phyloP scores from a whole-genome alignment of 1,140 invertebrate genomes.

The Lasioglossum albipes region DNA sequence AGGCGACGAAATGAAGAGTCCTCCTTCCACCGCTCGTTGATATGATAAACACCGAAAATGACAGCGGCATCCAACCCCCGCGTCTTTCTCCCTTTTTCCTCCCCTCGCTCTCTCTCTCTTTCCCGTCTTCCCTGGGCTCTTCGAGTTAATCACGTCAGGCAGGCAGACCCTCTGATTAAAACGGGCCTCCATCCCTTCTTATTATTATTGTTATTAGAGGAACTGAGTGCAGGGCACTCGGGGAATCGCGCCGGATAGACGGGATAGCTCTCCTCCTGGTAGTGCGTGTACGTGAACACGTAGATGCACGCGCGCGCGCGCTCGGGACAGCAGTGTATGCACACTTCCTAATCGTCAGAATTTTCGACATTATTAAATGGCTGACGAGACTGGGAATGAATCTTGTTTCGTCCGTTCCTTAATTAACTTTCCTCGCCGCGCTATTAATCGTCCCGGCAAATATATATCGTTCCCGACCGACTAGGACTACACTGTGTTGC shows the following conservation, averaged over 20 bases:
- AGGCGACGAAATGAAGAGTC: conserved; percentile 45
- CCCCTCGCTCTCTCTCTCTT: background rate
- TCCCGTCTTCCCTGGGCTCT: conserved; percentile 36
- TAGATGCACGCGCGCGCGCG: background rate
- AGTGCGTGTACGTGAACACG: background rate
- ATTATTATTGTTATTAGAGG: conserved; percentile 69
- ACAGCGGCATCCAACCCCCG: conserved; percentile 49
- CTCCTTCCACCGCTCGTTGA: conserved; percentile 48
- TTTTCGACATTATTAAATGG: conserved; percentile 66
- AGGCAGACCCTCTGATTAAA: conserved; percentile 69
- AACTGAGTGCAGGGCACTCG: conserved; percentile 55
- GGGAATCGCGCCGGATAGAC: conserved; percentile 43
- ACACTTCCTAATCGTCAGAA: conserved; percentile 49
- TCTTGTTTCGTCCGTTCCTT: conserved; percentile 48
- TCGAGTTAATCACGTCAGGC: conserved; percentile 70
- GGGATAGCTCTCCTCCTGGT: conserved; percentile 5
- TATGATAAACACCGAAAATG: conserved; percentile 71
- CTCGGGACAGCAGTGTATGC: background rate
- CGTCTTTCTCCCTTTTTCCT: conserved; percentile 8
- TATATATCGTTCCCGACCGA: conserved; percentile 4
- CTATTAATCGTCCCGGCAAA: conserved; percentile 36
- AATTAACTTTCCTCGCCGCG: conserved; percentile 58
- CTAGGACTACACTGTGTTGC: background rate
- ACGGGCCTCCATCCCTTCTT: conserved; percentile 64
- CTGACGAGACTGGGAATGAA: conserved; percentile 53